Percentiles rank a stretch among this genome's conserved stretches.
Conservation (phyloP, 1,140 invertebrate species). For the Cecropterus lyciades region DNA sequence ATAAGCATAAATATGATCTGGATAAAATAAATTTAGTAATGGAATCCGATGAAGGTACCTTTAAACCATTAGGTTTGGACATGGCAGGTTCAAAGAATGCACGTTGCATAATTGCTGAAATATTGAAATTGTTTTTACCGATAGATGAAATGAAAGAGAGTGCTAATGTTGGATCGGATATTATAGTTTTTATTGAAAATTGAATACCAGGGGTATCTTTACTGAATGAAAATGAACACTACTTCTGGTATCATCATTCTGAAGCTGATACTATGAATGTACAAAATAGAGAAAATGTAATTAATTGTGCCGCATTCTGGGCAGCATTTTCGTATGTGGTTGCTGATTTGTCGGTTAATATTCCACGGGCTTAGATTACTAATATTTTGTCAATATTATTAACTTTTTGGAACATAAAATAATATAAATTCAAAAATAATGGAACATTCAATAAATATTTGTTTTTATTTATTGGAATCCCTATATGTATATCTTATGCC, state of each 20-base stretch:
- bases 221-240: slow-evolving; percentile 87
- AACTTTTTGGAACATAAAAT: too few relatives aligned
- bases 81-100: too few relatives aligned
- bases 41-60: too few relatives aligned
- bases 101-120: too few relatives aligned
- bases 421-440: too few relatives aligned
- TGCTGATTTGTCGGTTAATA: slow-evolving; percentile 88
- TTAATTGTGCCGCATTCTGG: slow-evolving; percentile 89
- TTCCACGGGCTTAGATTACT: slow-evolving; percentile 76
- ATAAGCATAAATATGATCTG: slow-evolving; percentile 85
- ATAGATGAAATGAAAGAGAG: slow-evolving; percentile 76
- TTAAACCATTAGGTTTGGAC: too few relatives aligned
- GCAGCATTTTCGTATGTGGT: slow-evolving; percentile 88
- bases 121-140: too few relatives aligned
- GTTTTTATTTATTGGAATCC: too few relatives aligned
- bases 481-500: too few relatives aligned
- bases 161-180: slow-evolving; percentile 86
- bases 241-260: slow-evolving; percentile 92
- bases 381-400: too few relatives aligned
- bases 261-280: slow-evolving; percentile 90
- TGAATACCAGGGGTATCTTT: slow-evolving; percentile 89
- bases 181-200: slow-evolving; percentile 85
- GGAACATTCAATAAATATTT: too few relatives aligned
- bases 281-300: slow-evolving; percentile 86
- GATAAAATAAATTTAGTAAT: slow-evolving; percentile 86